A percentile compares a stretch with the other conserved stretches of the same genome.
These are phyloP conservation scores for Ciconia boyciana DNA, from an alignment of 2,113 vertebrate species.

Conservation along the genomic window DNA sequence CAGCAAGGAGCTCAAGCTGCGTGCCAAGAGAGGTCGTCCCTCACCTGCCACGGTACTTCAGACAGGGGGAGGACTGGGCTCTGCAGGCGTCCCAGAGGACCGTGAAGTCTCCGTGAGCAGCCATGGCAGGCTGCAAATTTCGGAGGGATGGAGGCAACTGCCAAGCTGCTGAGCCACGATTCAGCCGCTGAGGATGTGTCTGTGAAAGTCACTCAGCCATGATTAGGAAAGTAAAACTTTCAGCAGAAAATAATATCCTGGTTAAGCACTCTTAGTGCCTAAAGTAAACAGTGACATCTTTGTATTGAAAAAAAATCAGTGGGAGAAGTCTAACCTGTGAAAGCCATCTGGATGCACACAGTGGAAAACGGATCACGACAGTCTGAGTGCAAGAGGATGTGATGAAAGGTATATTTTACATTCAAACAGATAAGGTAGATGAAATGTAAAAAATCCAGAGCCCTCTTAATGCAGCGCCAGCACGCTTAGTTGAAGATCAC, in stretches of 20 bases:
- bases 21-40: neutral
- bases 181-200: neutral
- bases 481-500: neutral
- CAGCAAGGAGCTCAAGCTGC: neutral
- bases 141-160: neutral
- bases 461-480: neutral
- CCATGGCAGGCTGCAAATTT: neutral
- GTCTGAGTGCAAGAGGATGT: neutral
- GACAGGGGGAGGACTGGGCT: fast-evolving
- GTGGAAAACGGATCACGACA: slow-evolving; percentile 12
- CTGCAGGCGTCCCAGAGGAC: neutral
- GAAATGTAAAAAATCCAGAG: neutral
- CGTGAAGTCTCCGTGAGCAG: neutral
- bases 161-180: neutral
- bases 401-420: neutral
- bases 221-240: slow-evolving; percentile 3
- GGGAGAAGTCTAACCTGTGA: slow-evolving; percentile 15
- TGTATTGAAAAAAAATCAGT: neutral
- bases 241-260: neutral
- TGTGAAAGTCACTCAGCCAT: neutral
- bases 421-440: slow-evolving; percentile 1
- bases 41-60: fast-evolving
- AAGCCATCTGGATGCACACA: slow-evolving; percentile 17
- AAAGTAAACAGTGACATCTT: neutral
- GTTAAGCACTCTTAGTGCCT: neutral